Percentiles rank a stretch among this genome's conserved stretches.
Evolutionary conservation across 2,888 invertebrate genomes (phyloP).

Genomic region (Xestia sexstrigata): DNA sequence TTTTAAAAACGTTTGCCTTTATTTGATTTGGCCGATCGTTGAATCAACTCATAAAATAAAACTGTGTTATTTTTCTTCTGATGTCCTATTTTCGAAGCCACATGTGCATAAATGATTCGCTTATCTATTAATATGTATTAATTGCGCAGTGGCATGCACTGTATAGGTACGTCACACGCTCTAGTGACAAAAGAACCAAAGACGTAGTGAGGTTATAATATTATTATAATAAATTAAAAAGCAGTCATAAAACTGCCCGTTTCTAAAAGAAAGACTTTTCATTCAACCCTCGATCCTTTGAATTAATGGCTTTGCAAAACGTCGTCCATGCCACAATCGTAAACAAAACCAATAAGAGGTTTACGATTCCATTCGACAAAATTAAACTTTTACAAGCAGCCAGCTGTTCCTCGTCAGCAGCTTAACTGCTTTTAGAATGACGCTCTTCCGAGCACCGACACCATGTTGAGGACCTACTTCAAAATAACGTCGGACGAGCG

Average conservation of each 20-base stretch:
- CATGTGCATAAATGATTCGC: constrained; percentile 28
- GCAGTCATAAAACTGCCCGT: constrained; percentile 20
- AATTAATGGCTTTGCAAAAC: constrained; percentile 77
- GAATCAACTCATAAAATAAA: constrained; percentile 11
- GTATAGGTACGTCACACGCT: constrained; percentile 11
- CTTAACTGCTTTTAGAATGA: constrained; percentile 73
- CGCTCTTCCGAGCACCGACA: constrained; percentile 40
- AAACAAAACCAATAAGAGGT: constrained; percentile 87
- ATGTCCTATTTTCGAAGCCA: constrained; percentile 18
- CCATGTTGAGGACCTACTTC: constrained; percentile 65
- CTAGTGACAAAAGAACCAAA: constrained; percentile 15
- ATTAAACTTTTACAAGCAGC: constrained; percentile 88
- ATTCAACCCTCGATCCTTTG: constrained; percentile 64
- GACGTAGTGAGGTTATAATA: constrained; percentile 8
- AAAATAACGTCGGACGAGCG: constrained; percentile 28
- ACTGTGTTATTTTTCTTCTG: constrained; percentile 5
- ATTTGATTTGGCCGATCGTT: constrained; percentile 22
- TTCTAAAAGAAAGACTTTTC: constrained; percentile 39
- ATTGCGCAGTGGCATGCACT: constrained; percentile 23
- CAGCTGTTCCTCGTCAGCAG: constrained; percentile 81
- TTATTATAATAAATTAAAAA: constrained; percentile 40
- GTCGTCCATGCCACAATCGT: constrained; percentile 81
- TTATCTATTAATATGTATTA: constrained; percentile 31
- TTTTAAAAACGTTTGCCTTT: constrained; percentile 14
- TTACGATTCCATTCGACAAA: constrained; percentile 88